Conservation (phyloP, 2,797 vertebrate species). For the Petrocephalus schoutedeni region DNA sequence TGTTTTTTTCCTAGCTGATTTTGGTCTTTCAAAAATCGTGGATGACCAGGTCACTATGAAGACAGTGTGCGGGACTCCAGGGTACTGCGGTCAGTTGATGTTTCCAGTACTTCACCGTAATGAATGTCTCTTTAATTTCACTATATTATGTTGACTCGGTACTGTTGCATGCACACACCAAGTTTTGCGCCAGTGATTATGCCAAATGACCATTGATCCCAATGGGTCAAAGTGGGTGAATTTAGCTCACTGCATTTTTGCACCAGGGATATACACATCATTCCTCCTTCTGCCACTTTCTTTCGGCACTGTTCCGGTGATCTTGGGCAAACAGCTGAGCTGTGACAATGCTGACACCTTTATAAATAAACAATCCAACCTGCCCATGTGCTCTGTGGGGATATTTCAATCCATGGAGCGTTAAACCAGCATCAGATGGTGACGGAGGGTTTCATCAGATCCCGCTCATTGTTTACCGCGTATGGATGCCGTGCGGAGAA, state of each 20-base stretch:
- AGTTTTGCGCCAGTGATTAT: background rate
- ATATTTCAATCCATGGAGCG: background rate
- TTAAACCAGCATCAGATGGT: background rate
- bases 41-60: conserved; percentile 83
- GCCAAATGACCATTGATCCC: background rate
- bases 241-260: background rate
- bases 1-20: conserved; percentile 66
- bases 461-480: background rate
- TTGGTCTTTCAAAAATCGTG: conserved; percentile 81
- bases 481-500: background rate
- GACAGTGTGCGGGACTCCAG: conserved; percentile 80
- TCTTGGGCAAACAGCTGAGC: background rate
- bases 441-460: background rate
- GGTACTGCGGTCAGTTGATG: conserved; percentile 75
- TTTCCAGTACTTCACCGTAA: background rate
- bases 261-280: background rate
- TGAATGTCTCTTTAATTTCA: background rate
- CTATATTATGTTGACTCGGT: background rate
- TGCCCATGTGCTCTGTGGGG: background rate
- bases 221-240: background rate
- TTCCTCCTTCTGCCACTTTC: background rate
- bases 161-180: background rate
- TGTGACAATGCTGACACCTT: background rate
- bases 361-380: background rate
- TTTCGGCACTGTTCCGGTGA: background rate